phyloP scores from a whole-genome alignment of 2,113 vertebrate species.

The Callaeas wilsoni region DNA sequence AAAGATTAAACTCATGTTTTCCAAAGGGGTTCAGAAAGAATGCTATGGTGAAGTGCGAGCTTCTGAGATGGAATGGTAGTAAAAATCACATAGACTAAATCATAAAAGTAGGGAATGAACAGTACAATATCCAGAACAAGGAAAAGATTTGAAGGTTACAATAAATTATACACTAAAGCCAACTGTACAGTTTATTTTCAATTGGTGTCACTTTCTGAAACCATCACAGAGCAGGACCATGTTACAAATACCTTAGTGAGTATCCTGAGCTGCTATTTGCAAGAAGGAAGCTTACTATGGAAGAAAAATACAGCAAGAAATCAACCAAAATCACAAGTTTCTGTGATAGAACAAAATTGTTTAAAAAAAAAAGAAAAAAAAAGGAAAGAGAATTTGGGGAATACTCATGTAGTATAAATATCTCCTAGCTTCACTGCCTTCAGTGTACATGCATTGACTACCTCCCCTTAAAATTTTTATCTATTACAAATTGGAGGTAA shows the following conservation, averaged over 20 bases:
- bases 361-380: neutral
- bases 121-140: conserved; percentile 1
- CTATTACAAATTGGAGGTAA: neutral
- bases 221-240: neutral
- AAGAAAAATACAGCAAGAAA: neutral
- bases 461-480: neutral
- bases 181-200: conserved; percentile 4
- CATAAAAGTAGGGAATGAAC: conserved; percentile 48
- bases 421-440: neutral
- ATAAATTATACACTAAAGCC: conserved; percentile 54
- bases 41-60: neutral
- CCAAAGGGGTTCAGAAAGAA: conserved; percentile 46
- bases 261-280: neutral
- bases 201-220: conserved; percentile 36
- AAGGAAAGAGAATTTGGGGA: neutral
- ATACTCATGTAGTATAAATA: neutral
- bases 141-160: conserved; percentile 5
- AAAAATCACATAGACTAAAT: conserved; percentile 33
- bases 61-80: conserved; percentile 33
- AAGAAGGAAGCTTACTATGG: neutral
- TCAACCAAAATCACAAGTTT: neutral
- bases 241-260: conserved; percentile 17
- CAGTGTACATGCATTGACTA: neutral
- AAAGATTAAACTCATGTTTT: conserved; percentile 21
- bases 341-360: neutral